Conservation (phyloP, 2,797 vertebrate species). For the Pogoniulus pusillus region DNA sequence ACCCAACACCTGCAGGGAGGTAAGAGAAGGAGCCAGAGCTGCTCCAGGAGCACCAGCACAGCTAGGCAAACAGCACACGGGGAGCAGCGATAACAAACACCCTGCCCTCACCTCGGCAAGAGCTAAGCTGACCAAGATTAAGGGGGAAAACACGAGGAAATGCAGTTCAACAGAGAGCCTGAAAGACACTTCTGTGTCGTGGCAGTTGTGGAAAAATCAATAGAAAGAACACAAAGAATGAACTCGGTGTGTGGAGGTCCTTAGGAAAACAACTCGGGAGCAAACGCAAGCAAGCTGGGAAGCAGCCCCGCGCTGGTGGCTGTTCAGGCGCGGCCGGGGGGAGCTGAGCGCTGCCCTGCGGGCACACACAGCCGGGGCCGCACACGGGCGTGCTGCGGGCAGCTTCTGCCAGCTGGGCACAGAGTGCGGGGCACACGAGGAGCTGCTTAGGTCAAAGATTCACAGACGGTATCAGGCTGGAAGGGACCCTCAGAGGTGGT, state of each 20-base stretch:
- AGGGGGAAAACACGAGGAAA: conserved; percentile 48
- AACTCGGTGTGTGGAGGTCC: conserved; percentile 5
- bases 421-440: neutral
- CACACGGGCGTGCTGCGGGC: neutral
- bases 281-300: conserved; percentile 42
- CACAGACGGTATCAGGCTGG: too few species aligned
- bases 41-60: conserved; percentile 67
- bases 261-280: conserved; percentile 44
- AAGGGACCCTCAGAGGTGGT: too few species aligned
- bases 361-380: neutral
- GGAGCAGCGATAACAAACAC: conserved; percentile 66
- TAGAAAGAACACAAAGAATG: conserved; percentile 43
- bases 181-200: conserved; percentile 48
- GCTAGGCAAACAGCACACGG: conserved; percentile 76
- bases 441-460: neutral
- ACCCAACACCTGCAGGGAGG: conserved; percentile 69
- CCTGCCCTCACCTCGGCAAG: conserved; percentile 39
- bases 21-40: conserved; percentile 23
- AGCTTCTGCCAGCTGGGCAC: neutral
- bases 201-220: conserved; percentile 45
- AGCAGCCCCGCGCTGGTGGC: neutral
- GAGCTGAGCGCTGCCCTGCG: conserved; percentile 10
- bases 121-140: conserved; percentile 73
- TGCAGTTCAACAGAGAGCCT: conserved; percentile 50
- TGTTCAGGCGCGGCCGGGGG: conserved; percentile 33